Evolutionary conservation across 2,113 vertebrate genomes (phyloP).

Genomic region (Ceyx margarethae): DNA sequence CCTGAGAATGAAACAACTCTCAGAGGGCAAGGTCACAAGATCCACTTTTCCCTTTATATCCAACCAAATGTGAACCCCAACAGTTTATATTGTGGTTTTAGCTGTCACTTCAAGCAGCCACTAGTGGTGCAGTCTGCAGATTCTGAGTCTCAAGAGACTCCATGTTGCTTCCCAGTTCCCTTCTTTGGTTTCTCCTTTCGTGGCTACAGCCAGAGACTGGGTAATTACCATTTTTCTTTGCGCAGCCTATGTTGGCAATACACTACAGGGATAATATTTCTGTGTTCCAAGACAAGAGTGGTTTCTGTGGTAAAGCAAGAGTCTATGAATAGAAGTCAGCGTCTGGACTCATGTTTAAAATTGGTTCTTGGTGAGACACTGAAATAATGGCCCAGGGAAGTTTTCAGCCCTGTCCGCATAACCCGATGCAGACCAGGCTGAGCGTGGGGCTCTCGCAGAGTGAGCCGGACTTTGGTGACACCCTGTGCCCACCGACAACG

Average conservation of each 20-base stretch:
- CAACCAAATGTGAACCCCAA: not conserved
- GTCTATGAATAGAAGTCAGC: not conserved
- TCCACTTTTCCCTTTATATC: not conserved
- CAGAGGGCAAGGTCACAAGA: not conserved
- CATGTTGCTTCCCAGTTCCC: not conserved
- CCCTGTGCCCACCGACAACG: accelerated
- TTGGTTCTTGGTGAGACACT: not conserved
- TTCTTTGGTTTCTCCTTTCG: not conserved
- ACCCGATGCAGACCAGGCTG: accelerated
- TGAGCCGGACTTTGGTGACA: not conserved
- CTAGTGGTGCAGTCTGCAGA: not conserved
- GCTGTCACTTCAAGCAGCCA: not conserved
- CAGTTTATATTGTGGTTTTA: not conserved
- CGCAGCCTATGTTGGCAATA: not conserved
- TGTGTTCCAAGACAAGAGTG: not conserved
- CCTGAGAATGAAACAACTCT: not conserved
- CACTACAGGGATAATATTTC: not conserved
- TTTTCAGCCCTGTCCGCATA: not conserved
- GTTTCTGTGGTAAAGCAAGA: not conserved
- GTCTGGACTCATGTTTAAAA: not conserved
- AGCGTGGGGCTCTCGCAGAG: accelerated
- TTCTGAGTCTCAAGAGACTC: not conserved
- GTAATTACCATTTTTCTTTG: not conserved
- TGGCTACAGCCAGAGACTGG: not conserved
- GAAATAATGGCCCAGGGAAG: not conserved